Evolutionary conservation across 2,113 vertebrate species (phyloP).

Genomic region (Phainopepla nitens): DNA sequence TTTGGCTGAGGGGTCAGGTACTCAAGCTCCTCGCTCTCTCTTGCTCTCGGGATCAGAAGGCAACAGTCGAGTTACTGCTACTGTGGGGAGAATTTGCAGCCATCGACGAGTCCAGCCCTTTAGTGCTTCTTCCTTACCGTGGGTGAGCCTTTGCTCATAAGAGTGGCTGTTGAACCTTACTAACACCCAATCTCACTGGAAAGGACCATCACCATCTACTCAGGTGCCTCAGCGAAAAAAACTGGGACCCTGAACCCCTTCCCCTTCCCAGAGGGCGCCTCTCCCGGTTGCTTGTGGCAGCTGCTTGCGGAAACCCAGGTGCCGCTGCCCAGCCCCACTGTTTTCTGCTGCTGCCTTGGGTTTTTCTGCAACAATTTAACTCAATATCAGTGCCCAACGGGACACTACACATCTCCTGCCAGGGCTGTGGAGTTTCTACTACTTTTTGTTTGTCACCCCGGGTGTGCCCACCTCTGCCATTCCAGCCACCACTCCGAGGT

Average conservation of each 20-base stretch:
- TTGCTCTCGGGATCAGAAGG: not conserved
- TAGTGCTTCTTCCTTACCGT: not conserved
- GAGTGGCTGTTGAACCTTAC: fast-evolving
- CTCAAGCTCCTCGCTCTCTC: not conserved
- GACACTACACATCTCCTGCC: fast-evolving
- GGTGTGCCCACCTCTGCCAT: fast-evolving
- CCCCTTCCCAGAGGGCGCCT: fast-evolving
- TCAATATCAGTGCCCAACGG: not conserved
- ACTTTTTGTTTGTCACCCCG: not conserved
- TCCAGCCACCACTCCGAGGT: fast-evolving
- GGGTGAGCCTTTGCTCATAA: fast-evolving
- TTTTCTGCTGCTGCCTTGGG: fast-evolving
- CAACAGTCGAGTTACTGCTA: fast-evolving
- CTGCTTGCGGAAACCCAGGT: too few species aligned
- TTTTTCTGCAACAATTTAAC: not conserved
- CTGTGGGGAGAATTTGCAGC: fast-evolving
- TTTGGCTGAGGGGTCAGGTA: not conserved
- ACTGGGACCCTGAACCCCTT: fast-evolving
- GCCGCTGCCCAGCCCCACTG: fast-evolving
- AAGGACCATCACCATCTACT: not conserved
- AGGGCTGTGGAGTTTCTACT: not conserved
- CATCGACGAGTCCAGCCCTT: fast-evolving
- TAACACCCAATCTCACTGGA: not conserved
- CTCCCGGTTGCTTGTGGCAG: fast-evolving
- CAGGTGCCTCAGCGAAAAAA: not conserved